A percentile compares a stretch with the other conserved stretches of the same genome.
phyloP scores from a whole-genome alignment of 1,140 invertebrate species.

The Orussus abietinus region DNA sequence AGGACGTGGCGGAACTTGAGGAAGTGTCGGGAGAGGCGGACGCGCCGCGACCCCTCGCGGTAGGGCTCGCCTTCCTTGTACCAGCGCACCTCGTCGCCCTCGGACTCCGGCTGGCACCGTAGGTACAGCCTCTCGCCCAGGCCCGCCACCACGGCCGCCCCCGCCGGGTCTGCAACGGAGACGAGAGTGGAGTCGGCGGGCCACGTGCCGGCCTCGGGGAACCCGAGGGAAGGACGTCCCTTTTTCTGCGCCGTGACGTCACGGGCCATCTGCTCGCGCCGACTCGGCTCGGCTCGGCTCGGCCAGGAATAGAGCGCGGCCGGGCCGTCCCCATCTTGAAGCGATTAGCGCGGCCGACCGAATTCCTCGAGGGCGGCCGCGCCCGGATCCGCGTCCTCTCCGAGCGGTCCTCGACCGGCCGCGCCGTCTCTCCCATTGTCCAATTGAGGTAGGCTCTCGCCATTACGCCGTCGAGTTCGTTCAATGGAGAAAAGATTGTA shows the following conservation, averaged over 20 bases:
- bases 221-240: no score
- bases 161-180: no score
- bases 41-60: constrained; percentile 14
- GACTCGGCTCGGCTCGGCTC: background rate
- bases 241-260: constrained; percentile 13
- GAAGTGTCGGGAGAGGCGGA: constrained; percentile 32
- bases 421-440: constrained; percentile 20
- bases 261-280: constrained; percentile 12
- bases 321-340: constrained; percentile 11
- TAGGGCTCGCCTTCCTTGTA: constrained; percentile 37
- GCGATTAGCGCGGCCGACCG: constrained; percentile 1
- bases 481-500: constrained; percentile 21
- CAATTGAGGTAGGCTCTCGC: constrained; percentile 12
- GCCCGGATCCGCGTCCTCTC: constrained; percentile 12
- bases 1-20: constrained; percentile 35
- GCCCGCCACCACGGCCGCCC: constrained; percentile 25
- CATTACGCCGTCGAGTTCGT: constrained; percentile 21
- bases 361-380: constrained; percentile 8
- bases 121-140: constrained; percentile 41
- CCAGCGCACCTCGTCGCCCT: constrained; percentile 33
- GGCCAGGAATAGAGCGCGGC: constrained; percentile 31
- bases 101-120: constrained; percentile 28
- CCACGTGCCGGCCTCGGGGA: constrained; percentile 8
- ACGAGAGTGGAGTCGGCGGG: background rate
- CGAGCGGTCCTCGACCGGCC: constrained; percentile 6